Base-by-base conservation (phyloP, 2,888 invertebrate species). In the Lasioglossum oenotherae region DNA sequence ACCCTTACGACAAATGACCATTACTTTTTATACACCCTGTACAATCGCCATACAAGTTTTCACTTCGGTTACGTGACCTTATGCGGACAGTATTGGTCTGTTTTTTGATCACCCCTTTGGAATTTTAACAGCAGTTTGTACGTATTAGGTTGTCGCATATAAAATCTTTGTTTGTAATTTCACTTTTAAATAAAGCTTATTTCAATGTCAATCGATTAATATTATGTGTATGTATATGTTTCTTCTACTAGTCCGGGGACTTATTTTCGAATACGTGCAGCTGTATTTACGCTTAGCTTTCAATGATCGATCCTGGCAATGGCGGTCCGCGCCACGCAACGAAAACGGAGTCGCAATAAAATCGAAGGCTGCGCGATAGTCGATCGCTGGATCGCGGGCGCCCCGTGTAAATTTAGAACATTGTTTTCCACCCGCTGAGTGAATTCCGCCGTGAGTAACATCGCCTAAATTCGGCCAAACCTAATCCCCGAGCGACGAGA, bases 341-440 rank as follows among this genome's bases (percentile, higher is more conserved):
- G 71, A 79, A 75, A 85, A 82, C 73, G 79, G 84, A 35, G 49
- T 8, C 74, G 75, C 84, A 60, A 84, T 78, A 83, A 64, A 67
- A 82, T 57, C 49, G 83, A 78, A 78, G 87, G 81, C 57, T 74
- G 38, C 53, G 23, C 73, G 69, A 31, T 74, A 64, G 67, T 76
- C 67, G 80, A 89, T 80, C 79, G 87, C 78, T 82, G 82, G 78
- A 87, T 87, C 86, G 82, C 27, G 76, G 44, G 49, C n/a, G 19
- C 31, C 19, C 41, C 57, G 84, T 23, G 82, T 90, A 91, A 91
- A 92, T 91, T 87, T 92, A 92, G 92, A 90, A 91, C 90, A 92
- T 92, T 91, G 88, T 92, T 91, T 91, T 89, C 53, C 91, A 76
- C 74, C 78, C 27, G n/a, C 27, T 12, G 78, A 49, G 76, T 80